Evolutionary conservation across 2,888 invertebrate genomes (phyloP), one percentile per base, ranked within the genome.

Genomic region (Drosophila prostipennis): DNA sequence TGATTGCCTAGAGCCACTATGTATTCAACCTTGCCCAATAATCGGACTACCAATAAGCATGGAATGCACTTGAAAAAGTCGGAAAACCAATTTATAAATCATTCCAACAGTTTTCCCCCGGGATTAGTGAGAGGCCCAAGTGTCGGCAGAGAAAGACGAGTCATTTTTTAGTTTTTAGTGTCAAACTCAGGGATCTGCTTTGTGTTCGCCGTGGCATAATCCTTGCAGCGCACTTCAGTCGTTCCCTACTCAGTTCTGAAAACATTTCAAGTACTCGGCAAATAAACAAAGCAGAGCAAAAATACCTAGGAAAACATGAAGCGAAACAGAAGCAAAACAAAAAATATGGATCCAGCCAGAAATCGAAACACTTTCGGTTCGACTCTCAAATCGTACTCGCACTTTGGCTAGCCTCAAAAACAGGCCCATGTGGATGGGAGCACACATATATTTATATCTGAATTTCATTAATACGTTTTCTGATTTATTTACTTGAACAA

Each of bases 401-500:
- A 42, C 48, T 45, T 69, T 58, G 46, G 29, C 11, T n/a, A 19
- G 49, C 59, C 37, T 40, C 29, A 39, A 32, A 53, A 16, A 46
- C 16, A 13, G 37, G 49, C 13, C 6, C 19, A 64, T 51, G 34
- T 32, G 16, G n/a, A 39, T 11, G 19, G 11, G 29, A 37, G 55
- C 59, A 48, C 16, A 36, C 16, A 36, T 43, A 29, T 64, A 34
- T 65, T 37, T 65, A 65, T 65, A 67, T 65, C 67, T 65, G 56
- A 42, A 72, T 71, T 63, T 81, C 75, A 80, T 71, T 81, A 73
- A 71, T 60, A 54, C 75, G 64, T 14, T 56, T 65, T 51, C 53
- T 63, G 63, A 70, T 78, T 86, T 82, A 83, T 86, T 82, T 83
- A 77, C 75, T 73, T 59, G 55, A 75, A 69, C 48, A 63, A 78